Evolutionary conservation across 2,113 vertebrate genomes (phyloP), one percentile per base, ranked within the genome.

Genomic region (Miniopterus natalensis): DNA sequence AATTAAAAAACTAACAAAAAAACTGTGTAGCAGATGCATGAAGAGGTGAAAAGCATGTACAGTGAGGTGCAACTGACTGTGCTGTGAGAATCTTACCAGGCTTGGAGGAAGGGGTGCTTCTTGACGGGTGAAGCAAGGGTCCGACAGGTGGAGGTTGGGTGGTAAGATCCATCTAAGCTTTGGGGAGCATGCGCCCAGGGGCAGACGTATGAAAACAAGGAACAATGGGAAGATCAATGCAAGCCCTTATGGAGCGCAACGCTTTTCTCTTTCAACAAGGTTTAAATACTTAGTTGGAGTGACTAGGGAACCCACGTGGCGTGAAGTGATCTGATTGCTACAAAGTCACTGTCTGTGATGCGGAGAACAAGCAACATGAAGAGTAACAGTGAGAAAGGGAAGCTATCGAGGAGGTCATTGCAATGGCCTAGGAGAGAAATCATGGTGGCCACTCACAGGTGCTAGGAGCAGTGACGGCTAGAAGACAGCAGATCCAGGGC

Each of bases 251-350:
- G 71, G 81, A 55, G 87, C 42, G 4, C 36, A 83, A 73, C n/a
- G 23, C 9, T 65, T 86, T 85, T 86, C 47, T 78, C 42, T 89
- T 84, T 89, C 71, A 83, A 65, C 40, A 85, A 63, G 14, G 70
- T 49, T 10, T n/a, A 86, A 78, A n/a, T 75, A 92, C 31, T 81
- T 94, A 55, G 49, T 84, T 53, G 14, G 42, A 20, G 25, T 47
- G 47, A 90, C 71, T 7, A 18, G 68, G 51, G 18, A 78, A 79
- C 31, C 29, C 31, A 13, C 11, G 18, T 27, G 36, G 5, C 3
- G 53, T 17, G 3, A 84, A 17, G 5, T 75, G 59, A 88, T 90
- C 59, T 70, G 6, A 66, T 79, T 61, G 75, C 70, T 84, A 45
- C 17, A 88, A 74, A 96, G 51, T 80, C 78, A 57, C 21, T 71